These are phyloP conservation scores for Coluber constrictor DNA, from an alignment of 2,797 vertebrate genomes.

Conservation along the genomic window DNA sequence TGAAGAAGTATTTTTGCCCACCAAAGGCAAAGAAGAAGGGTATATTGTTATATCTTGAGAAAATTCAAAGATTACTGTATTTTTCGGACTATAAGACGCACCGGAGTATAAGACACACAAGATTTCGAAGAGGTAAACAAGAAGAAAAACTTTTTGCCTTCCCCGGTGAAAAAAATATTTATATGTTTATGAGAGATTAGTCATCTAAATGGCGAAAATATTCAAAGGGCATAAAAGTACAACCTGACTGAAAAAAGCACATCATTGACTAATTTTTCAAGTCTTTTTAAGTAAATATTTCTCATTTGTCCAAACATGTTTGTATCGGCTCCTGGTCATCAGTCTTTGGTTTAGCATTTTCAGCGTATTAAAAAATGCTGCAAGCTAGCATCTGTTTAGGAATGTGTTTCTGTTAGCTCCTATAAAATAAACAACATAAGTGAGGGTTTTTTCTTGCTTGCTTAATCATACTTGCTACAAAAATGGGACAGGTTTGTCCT, in stretches of 20 bases:
- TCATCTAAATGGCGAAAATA: neutral
- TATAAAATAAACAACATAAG: neutral
- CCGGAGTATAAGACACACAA: too few species aligned
- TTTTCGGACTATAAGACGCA: too few species aligned
- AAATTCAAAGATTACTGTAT: neutral
- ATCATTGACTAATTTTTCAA: neutral
- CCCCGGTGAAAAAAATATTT: neutral
- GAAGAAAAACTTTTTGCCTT: too few species aligned
- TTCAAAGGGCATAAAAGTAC: neutral
- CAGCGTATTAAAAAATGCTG: neutral
- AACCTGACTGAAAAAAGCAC: neutral
- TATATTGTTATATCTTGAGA: neutral
- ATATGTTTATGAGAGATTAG: neutral
- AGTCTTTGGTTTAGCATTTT: neutral
- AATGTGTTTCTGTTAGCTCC: neutral
- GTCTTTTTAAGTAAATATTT: neutral
- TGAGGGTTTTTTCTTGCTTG: neutral
- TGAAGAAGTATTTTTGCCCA: neutral
- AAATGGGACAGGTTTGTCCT: neutral
- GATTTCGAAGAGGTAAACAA: too few species aligned
- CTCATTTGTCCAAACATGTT: neutral
- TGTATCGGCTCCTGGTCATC: neutral
- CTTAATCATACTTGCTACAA: neutral
- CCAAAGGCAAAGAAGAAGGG: neutral
- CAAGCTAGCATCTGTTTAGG: neutral